phyloP scores from a whole-genome alignment of 2,888 invertebrate species.

The Apamea monoglypha region DNA sequence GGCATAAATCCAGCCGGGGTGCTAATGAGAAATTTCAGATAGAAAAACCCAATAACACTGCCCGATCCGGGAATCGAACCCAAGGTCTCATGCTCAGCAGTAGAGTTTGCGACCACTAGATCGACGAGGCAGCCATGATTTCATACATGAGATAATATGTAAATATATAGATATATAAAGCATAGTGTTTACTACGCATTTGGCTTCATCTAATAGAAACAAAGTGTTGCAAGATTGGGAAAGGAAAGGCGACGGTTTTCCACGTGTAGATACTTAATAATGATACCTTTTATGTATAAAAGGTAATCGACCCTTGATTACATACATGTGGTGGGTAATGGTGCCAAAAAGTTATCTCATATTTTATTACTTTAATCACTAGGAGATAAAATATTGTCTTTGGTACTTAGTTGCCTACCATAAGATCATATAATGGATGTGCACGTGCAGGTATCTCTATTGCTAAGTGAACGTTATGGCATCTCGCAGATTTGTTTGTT shows the following conservation, averaged over 20 bases:
- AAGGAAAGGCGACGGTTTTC: background rate
- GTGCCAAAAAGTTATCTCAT: constrained; percentile 11
- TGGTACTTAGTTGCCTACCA: background rate
- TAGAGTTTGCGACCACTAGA: background rate
- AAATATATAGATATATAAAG: background rate
- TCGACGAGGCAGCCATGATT: background rate
- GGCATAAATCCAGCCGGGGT: background rate
- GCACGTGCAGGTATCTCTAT: background rate
- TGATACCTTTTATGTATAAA: constrained; percentile 13
- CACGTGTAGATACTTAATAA: constrained; percentile 22
- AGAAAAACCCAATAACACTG: background rate
- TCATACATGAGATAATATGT: background rate
- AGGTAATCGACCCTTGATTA: constrained; percentile 15
- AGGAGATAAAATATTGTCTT: background rate
- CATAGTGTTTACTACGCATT: constrained; percentile 58
- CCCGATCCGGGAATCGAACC: background rate
- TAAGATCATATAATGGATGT: background rate
- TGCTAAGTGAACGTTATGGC: background rate
- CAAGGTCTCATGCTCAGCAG: background rate
- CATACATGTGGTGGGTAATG: background rate
- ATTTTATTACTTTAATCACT: background rate
- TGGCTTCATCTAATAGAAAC: constrained; percentile 50
- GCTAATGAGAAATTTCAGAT: background rate
- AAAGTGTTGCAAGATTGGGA: constrained; percentile 4
- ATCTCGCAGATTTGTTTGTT: background rate